Base-by-base conservation (phyloP, 2,888 invertebrate genomes). In the Thymelicus sylvestris region DNA sequence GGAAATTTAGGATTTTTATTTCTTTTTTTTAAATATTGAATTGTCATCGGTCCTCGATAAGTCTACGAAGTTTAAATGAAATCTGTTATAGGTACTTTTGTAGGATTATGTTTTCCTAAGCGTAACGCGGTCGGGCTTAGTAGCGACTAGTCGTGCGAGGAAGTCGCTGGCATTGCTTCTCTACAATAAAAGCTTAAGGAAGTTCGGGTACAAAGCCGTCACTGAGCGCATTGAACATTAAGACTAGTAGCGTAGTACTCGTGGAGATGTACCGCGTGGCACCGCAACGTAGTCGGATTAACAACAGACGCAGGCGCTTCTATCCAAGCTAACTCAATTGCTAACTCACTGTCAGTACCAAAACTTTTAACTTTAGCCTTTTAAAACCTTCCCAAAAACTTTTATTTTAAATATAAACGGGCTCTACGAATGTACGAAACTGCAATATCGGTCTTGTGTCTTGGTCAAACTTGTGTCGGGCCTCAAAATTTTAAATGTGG, bases 401-500 rank as follows among this genome's bases (percentile, higher is more conserved):
- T 44, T 38, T 24, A 24, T 44, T 7, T 41, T 6, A 24, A 66
- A 44, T 24, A 66, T 57, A 41, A 55, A 52, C 38, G 38, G 60
- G 39, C 48, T 38, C 50, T 52, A 89, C 91, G 90, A 91, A 91
- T 91, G 89, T 81, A 81, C 83, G 85, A 87, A 82, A 86, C 84
- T 84, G 83, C 83, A 88, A 87, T 90, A 90, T 87, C 86, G 85
- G n/a, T n/a, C n/a, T n/a, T n/a, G n/a, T n/a, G n/a, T n/a, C n/a
- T n/a, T n/a, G n/a, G n/a, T n/a, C n/a, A 87, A 55, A 55, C 24
- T 8, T 55, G 24, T 24, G 24, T 12, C 0, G 52, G 24, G 24
- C 24, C 2, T 24, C 7, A 12, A 24, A 55, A 19, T 24, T 55
- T 55, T 55, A 55, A 55, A 55, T 12, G n/a, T 55, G 24, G 6